Evolutionary conservation across 2,888 invertebrate species (phyloP).

Genomic region (Flexamia atlantica): DNA sequence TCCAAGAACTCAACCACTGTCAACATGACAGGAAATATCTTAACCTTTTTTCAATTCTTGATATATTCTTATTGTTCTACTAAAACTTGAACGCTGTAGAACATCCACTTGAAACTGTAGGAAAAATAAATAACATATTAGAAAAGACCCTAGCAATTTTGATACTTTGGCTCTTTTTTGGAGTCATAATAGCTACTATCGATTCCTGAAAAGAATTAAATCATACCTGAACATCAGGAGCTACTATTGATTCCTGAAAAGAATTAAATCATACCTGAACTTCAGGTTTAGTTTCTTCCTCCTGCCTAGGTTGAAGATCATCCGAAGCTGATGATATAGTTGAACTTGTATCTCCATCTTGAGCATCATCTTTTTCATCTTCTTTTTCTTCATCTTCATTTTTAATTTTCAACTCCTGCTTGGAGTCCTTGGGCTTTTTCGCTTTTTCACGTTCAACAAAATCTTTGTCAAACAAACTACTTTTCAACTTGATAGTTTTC

Average conservation of each 20-base stretch:
- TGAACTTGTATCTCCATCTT: slow-evolving; percentile 31
- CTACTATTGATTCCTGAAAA: background rate
- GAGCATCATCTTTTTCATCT: slow-evolving; percentile 12
- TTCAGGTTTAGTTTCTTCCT: background rate
- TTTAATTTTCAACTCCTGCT: background rate
- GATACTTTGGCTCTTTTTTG: no score
- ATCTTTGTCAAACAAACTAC: background rate
- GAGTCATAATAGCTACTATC: no score
- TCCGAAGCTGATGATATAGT: slow-evolving; percentile 21
- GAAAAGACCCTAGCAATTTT: no score
- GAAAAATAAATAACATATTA: no score
- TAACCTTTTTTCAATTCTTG: no score
- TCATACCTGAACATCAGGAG: slow-evolving; percentile 1
- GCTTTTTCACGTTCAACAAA: background rate
- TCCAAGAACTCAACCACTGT: no score
- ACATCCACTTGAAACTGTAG: no score
- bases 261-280: slow-evolving; percentile 16
- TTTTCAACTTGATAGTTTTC: slow-evolving; percentile 4
- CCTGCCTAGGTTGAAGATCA: background rate
- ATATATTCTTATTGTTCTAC: no score
- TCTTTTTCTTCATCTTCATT: background rate
- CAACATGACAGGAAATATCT: no score
- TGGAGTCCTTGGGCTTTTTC: background rate
- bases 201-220: background rate
- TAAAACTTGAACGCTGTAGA: no score